Evolutionary conservation across 1,140 invertebrate species (phyloP).

Genomic region (Saccostrea cuccullata): DNA sequence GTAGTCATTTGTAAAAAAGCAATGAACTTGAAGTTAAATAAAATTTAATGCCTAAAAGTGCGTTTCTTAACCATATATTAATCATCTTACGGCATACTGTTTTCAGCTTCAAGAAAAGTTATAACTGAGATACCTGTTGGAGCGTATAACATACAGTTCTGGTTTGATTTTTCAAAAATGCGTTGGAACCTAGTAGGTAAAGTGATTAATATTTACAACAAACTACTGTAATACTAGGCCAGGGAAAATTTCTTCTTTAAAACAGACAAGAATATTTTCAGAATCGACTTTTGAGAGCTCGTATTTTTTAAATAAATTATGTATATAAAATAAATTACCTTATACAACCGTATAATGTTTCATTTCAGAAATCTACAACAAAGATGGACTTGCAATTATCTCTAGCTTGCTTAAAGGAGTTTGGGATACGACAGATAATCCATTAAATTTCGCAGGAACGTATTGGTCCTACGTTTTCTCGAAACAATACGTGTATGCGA

Average conservation of each 20-base stretch:
- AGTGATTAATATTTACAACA: too few relatives aligned
- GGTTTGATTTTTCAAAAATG: conserved; percentile 16
- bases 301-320: too few relatives aligned
- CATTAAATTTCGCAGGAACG: conserved; percentile 20
- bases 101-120: neutral
- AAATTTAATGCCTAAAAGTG: too few relatives aligned
- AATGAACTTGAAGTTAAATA: too few relatives aligned
- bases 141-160: conserved; percentile 47
- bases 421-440: neutral
- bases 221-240: too few relatives aligned
- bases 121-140: conserved; percentile 35
- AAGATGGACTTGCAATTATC: neutral
- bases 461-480: conserved; percentile 22
- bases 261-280: too few relatives aligned
- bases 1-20: too few relatives aligned
- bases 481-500: neutral
- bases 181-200: conserved; percentile 41
- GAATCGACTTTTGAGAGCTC: too few relatives aligned
- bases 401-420: neutral
- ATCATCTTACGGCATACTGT: too few relatives aligned
- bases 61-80: too few relatives aligned
- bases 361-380: neutral
- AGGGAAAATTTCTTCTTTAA: neutral
- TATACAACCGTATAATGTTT: too few relatives aligned
- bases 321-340: too few relatives aligned